phyloP scores from a whole-genome alignment of 2,113 vertebrate species.

The Channa maculata region DNA sequence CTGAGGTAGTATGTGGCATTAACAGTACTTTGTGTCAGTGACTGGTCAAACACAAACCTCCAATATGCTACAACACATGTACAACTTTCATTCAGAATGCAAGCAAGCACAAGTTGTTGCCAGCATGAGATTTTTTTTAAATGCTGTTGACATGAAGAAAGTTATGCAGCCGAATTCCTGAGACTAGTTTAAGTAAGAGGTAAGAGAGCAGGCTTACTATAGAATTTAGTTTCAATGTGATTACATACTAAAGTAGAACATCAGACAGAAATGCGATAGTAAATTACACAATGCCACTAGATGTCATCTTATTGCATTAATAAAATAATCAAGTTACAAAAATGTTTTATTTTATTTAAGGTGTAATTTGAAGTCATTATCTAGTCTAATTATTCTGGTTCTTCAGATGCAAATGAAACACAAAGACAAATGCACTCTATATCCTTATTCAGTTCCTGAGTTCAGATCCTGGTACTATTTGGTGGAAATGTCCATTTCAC shows the following conservation, averaged over 20 bases:
- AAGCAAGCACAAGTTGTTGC: constrained; percentile 1
- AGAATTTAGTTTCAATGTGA: background rate
- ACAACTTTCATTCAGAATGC: constrained; percentile 16
- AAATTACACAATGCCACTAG: constrained; percentile 12
- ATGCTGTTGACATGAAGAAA: constrained; percentile 5
- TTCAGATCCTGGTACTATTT: constrained; percentile 41
- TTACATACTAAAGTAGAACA: background rate
- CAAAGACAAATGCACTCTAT: constrained; percentile 23
- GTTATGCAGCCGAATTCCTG: constrained; percentile 47
- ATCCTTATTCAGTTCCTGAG: constrained; percentile 55
- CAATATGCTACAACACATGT: background rate
- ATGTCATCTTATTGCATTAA: background rate
- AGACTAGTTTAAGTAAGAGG: constrained; percentile 50
- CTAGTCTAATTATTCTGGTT: background rate
- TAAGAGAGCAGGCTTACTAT: constrained; percentile 2
- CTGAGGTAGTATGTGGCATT: constrained; percentile 47
- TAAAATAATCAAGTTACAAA: too few relatives aligned
- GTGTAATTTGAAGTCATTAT: constrained; percentile 10
- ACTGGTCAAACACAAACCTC: constrained; percentile 23
- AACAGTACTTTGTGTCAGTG: constrained; percentile 28
- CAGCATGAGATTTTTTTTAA: constrained; percentile 1
- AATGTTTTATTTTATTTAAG: background rate
- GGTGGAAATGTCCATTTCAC: constrained; percentile 27
- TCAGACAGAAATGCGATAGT: constrained; percentile 7
- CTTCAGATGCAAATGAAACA: constrained; percentile 25